phyloP scores from a whole-genome alignment of 2,888 invertebrate genomes.

The Sinohyriopsis cumingii region DNA sequence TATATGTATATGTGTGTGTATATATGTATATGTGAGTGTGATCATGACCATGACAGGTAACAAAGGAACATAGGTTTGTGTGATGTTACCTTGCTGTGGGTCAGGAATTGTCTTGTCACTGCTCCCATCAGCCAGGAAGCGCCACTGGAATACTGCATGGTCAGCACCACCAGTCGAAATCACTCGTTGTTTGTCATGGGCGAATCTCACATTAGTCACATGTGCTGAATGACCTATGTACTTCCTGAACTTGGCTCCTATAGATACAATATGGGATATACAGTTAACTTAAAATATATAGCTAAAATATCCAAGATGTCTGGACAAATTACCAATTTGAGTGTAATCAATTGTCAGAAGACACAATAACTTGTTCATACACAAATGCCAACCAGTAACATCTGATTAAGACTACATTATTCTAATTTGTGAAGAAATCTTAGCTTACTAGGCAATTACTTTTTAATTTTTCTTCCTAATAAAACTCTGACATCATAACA shows the following conservation, averaged over 20 bases:
- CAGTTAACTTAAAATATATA: constrained; percentile 1
- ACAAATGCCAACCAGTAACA: too few relatives aligned
- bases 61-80: neutral
- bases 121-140: constrained; percentile 60
- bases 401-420: too few relatives aligned
- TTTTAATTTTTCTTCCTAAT: too few relatives aligned
- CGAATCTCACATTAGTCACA: constrained; percentile 73
- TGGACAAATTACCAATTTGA: neutral
- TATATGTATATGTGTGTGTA: too few relatives aligned
- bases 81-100: constrained; percentile 50
- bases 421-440: too few relatives aligned
- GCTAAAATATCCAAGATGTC: neutral
- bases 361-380: too few relatives aligned
- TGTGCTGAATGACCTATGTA: constrained; percentile 73
- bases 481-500: too few relatives aligned
- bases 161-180: constrained; percentile 73
- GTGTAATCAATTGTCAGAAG: too few relatives aligned
- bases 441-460: too few relatives aligned
- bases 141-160: constrained; percentile 73
- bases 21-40: too few relatives aligned
- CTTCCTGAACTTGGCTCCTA: constrained; percentile 72
- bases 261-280: constrained; percentile 3
- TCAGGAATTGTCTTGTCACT: constrained; percentile 40
- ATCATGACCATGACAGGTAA: too few relatives aligned
- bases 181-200: constrained; percentile 67